Conservation (phyloP, 2,113 vertebrate genomes). For the Calidris pygmaea region DNA sequence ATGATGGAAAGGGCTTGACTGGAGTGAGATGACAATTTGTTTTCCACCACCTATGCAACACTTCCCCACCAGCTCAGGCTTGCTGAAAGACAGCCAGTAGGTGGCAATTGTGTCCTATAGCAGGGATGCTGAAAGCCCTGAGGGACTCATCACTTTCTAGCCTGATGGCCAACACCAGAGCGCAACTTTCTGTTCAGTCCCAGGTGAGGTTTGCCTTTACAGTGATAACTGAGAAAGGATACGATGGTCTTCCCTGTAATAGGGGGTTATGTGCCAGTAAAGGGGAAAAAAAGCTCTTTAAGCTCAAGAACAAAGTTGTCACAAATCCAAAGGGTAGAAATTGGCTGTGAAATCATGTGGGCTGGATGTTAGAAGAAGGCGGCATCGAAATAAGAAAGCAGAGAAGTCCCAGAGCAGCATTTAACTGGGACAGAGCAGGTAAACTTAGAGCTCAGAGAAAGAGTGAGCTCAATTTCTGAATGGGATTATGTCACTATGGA, state of each 20-base stretch:
- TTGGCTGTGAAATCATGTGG: neutral
- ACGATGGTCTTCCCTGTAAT: neutral
- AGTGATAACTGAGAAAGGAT: neutral
- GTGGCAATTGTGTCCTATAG: neutral
- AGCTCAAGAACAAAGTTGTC: neutral
- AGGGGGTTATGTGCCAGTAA: neutral
- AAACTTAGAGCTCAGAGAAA: neutral
- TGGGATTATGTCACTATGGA: neutral
- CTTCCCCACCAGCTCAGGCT: neutral
- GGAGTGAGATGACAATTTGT: neutral
- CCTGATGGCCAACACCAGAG: neutral
- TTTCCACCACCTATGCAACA: fast-evolving
- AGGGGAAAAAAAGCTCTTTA: neutral
- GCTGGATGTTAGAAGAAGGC: neutral
- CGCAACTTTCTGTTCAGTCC: neutral
- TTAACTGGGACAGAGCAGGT: neutral
- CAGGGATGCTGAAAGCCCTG: neutral
- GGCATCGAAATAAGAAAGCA: neutral
- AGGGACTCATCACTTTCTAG: neutral
- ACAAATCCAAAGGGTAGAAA: neutral
- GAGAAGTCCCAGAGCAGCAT: neutral
- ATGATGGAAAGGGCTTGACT: neutral
- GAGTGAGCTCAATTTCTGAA: neutral
- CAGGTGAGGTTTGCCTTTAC: neutral
- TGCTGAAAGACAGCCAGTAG: conserved; percentile 17